Conservation (phyloP, 1,140 invertebrate genomes). For the Drosophila grimshawi region DNA sequence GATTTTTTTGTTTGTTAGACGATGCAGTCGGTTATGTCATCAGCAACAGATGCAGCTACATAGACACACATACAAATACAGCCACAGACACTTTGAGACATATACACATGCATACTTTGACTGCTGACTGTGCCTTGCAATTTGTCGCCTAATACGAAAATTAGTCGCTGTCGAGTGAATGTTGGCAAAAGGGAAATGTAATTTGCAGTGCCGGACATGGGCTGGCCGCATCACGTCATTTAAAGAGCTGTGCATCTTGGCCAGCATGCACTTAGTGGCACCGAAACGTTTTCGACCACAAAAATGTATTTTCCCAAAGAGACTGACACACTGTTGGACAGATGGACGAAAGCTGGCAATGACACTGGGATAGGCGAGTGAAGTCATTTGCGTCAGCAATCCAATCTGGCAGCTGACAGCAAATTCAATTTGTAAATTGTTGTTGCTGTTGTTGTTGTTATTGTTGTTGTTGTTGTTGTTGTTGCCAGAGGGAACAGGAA, state of each 20-base stretch:
- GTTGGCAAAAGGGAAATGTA: constrained; percentile 38
- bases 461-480: constrained; percentile 25
- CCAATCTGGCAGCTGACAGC: constrained; percentile 75
- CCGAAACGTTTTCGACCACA: constrained; percentile 58
- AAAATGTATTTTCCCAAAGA: constrained; percentile 60
- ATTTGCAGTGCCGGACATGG: constrained; percentile 20
- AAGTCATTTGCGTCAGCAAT: constrained; percentile 80
- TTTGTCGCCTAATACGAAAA: constrained; percentile 46
- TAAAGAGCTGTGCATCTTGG: constrained; percentile 38
- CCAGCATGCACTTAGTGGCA: constrained; percentile 57
- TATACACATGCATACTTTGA: neutral
- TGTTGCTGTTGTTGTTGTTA: constrained; percentile 54
- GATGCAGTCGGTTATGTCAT: constrained; percentile 52
- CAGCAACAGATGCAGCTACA: constrained; percentile 28
- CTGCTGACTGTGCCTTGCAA: constrained; percentile 17
- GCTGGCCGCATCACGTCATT: constrained; percentile 38
- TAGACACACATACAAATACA: neutral
- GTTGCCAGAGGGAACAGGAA: constrained; percentile 1
- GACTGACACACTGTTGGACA: constrained; percentile 12
- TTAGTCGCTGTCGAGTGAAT: constrained; percentile 44
- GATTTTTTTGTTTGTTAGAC: constrained; percentile 11
- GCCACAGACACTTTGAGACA: constrained; percentile 2
- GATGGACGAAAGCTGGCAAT: constrained; percentile 5
- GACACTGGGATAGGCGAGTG: constrained; percentile 41
- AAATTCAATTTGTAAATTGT: constrained; percentile 80